Conservation (phyloP, 1,140 invertebrate genomes). For the Meloidogyne floridensis region DNA sequence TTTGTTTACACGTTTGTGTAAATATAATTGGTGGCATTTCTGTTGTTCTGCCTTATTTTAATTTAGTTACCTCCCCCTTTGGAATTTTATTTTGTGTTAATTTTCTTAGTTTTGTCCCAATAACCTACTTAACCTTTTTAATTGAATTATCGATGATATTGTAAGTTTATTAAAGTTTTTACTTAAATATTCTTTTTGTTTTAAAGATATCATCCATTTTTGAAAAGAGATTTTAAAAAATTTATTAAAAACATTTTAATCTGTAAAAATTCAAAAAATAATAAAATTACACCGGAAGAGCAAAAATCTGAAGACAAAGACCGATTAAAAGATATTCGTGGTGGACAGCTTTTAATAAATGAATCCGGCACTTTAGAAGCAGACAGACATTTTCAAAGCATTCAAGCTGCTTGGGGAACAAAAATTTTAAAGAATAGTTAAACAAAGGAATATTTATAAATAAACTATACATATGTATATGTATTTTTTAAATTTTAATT, state of each 20-base stretch:
- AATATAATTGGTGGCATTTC: background rate
- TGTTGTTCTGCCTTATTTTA: background rate
- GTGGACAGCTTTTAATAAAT: background rate
- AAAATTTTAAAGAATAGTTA: no score
- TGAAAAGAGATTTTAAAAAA: background rate
- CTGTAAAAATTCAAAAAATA: background rate
- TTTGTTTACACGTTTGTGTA: slow-evolving; percentile 15
- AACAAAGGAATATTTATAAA: no score
- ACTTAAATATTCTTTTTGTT: background rate
- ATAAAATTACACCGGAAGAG: slow-evolving; percentile 1
- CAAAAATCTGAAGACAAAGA: background rate
- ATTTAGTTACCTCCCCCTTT: background rate
- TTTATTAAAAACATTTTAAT: background rate
- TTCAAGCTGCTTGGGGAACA: no score
- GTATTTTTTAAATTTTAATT: no score
- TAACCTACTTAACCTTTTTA: background rate
- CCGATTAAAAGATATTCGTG: background rate
- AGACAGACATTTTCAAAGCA: background rate
- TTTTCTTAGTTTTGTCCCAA: background rate
- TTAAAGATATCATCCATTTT: background rate
- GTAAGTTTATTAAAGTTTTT: background rate
- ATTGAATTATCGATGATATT: slow-evolving; percentile 1
- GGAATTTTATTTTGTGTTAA: background rate
- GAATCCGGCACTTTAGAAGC: background rate
- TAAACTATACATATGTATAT: no score